These are phyloP conservation scores for Tetragonula clypearis DNA, from an alignment of 1,140 invertebrate genomes.

Conservation along the genomic window DNA sequence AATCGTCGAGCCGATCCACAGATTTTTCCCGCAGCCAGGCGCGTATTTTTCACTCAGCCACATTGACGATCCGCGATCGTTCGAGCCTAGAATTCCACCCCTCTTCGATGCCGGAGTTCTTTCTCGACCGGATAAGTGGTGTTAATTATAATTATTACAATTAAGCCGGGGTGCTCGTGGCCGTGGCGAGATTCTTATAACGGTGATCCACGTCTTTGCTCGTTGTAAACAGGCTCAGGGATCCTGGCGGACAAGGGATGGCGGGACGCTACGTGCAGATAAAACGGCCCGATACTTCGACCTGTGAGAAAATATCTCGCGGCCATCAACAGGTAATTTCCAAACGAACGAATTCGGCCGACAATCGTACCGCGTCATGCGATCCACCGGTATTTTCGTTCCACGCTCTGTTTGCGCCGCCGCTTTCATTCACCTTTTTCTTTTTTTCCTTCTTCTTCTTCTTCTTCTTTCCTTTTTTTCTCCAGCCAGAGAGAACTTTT, in stretches of 20 bases:
- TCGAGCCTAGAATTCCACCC: not conserved
- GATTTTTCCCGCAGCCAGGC: not conserved
- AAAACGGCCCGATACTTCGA: slow-evolving; percentile 8
- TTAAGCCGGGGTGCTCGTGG: slow-evolving; percentile 40
- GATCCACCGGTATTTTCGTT: not conserved
- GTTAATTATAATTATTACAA: slow-evolving; percentile 58
- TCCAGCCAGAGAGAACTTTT: not conserved
- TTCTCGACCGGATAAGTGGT: slow-evolving; percentile 46
- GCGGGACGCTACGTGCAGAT: slow-evolving; percentile 12
- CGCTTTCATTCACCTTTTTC: too few relatives aligned
- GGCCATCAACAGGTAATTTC: slow-evolving; percentile 36
- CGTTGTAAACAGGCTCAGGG: not conserved
- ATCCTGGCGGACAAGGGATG: not conserved
- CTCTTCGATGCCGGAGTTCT: slow-evolving; percentile 15
- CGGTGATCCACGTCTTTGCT: slow-evolving; percentile 21
- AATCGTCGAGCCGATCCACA: not conserved
- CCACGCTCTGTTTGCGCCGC: not conserved
- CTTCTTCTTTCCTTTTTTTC: not conserved
- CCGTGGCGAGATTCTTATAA: slow-evolving; percentile 35
- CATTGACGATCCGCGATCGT: not conserved
- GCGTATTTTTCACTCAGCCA: not conserved
- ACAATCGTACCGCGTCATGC: slow-evolving; percentile 19
- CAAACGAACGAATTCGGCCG: not conserved
- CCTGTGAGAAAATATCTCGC: slow-evolving; percentile 31
- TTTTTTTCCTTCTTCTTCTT: too few relatives aligned